These are phyloP conservation scores for Hedya salicella DNA, from an alignment of 2,888 invertebrate genomes.

Conservation along the genomic window DNA sequence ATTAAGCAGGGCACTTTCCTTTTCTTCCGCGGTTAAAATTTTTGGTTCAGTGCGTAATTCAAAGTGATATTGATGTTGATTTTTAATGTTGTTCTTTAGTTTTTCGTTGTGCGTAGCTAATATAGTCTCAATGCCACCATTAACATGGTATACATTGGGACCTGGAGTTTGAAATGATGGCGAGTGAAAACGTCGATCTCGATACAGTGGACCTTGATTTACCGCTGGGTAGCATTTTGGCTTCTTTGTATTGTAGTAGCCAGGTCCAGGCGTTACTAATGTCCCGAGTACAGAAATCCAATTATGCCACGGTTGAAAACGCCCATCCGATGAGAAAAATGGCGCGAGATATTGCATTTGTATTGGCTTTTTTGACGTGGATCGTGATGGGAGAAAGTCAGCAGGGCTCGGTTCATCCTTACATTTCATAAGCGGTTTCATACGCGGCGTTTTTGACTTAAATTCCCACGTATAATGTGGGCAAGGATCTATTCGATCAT, in stretches of 20 bases:
- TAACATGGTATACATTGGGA: conserved; percentile 65
- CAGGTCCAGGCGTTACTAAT: conserved; percentile 66
- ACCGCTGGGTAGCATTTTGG: conserved; percentile 64
- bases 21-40: conserved; percentile 56
- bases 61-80: conserved; percentile 60
- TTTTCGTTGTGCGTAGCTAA: conserved; percentile 66
- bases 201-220: conserved; percentile 61
- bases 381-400: conserved; percentile 53
- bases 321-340: conserved; percentile 67
- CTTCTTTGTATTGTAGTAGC: conserved; percentile 60
- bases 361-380: conserved; percentile 47
- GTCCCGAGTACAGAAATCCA: conserved; percentile 63
- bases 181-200: conserved; percentile 60
- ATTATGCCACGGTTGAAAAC: conserved; percentile 71
- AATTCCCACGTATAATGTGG: conserved; percentile 65
- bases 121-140: conserved; percentile 65
- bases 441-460: conserved; percentile 66
- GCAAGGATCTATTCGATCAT: conserved; percentile 46
- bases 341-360: conserved; percentile 62
- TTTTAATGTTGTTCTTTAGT: conserved; percentile 61
- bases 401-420: conserved; percentile 61
- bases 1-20: conserved; percentile 57
- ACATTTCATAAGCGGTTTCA: conserved; percentile 60
- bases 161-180: conserved; percentile 54
- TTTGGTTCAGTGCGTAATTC: conserved; percentile 50